These are phyloP conservation scores for Allygus modestus DNA, from an alignment of 2,888 invertebrate species.

Conservation along the genomic window DNA sequence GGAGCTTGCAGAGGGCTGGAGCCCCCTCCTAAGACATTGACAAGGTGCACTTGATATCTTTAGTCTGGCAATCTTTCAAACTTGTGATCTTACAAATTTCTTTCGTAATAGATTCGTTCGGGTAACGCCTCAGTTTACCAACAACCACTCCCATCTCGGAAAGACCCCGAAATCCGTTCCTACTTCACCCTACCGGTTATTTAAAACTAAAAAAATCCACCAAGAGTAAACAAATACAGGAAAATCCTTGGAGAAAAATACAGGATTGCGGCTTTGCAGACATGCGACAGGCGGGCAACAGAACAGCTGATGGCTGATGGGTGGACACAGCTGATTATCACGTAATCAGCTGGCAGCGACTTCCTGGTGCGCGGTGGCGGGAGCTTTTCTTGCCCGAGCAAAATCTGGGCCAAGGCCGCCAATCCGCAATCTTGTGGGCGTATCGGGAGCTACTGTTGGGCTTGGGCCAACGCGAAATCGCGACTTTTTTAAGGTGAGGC, in stretches of 20 bases:
- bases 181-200: no score
- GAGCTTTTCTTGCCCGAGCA: background rate
- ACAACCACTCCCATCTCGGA: no score
- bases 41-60: no score
- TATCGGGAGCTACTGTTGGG: background rate
- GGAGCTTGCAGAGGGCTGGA: no score
- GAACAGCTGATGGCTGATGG: slow-evolving; percentile 1
- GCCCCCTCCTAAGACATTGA: no score
- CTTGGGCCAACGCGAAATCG: background rate
- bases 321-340: slow-evolving; percentile 1
- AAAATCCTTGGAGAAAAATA: background rate
- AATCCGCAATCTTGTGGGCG: slow-evolving; percentile 5
- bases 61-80: no score
- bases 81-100: no score
- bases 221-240: slow-evolving; percentile 17
- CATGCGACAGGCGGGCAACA: background rate
- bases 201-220: no score
- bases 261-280: background rate
- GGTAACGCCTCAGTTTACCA: no score
- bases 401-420: background rate
- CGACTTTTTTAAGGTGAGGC: background rate
- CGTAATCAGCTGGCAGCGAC: background rate
- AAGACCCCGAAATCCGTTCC: no score
- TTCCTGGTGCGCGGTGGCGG: background rate
- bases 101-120: no score